These are phyloP conservation scores for Hypothenemus hampei DNA, from an alignment of 1,140 invertebrate genomes.

Conservation along the genomic window DNA sequence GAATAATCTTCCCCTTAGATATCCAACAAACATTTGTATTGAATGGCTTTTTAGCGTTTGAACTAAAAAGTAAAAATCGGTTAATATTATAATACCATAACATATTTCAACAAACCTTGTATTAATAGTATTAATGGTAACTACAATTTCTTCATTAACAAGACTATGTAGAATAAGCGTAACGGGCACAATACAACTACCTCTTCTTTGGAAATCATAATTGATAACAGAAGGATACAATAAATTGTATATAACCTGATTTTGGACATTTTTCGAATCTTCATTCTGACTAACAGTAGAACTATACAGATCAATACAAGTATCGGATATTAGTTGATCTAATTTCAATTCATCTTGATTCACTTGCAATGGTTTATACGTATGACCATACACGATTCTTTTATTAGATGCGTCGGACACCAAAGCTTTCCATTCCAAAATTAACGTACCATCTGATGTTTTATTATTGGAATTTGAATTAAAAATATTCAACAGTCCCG, in stretches of 20 bases:
- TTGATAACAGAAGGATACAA: conserved; percentile 49
- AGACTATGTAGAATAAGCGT: conserved; percentile 48
- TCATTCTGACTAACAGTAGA: conserved; percentile 20
- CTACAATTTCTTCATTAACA: conserved; percentile 30
- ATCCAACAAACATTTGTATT: conserved; percentile 40
- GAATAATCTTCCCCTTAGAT: conserved; percentile 33
- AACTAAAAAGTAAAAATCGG: not conserved
- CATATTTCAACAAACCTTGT: conserved; percentile 31
- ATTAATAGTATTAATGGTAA: conserved; percentile 40
- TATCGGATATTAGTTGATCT: conserved; percentile 24
- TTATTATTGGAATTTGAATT: conserved; percentile 26
- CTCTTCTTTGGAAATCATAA: conserved; percentile 50
- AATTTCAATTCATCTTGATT: conserved; percentile 24
- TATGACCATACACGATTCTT: conserved; percentile 49
- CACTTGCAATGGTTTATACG: conserved; percentile 45
- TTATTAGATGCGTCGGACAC: conserved; percentile 43
- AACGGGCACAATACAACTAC: conserved; percentile 52
- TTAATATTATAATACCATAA: not conserved
- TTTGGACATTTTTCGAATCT: conserved; percentile 23
- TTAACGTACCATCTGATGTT: conserved; percentile 44
- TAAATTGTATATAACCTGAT: conserved; percentile 49
- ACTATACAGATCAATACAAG: conserved; percentile 30
- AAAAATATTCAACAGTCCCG: conserved; percentile 37
- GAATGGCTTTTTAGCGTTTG: not conserved
- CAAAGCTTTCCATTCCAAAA: conserved; percentile 52